Evolutionary conservation across 1,140 invertebrate genomes (phyloP).

Genomic region (Hetaerina americana): DNA sequence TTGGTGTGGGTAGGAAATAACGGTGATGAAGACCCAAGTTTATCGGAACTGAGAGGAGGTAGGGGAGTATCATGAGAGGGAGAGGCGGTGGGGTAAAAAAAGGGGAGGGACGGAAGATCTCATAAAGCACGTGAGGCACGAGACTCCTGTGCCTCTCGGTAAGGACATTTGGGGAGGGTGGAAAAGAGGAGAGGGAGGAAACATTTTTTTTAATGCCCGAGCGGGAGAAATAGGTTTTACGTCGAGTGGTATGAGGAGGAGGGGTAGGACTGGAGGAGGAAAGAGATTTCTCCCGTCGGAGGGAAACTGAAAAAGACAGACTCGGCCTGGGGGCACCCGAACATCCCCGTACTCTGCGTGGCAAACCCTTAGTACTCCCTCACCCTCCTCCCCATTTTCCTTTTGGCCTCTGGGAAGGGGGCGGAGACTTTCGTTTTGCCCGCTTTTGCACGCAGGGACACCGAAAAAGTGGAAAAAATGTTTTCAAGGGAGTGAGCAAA

Average conservation of each 20-base stretch:
- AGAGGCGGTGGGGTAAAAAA: background rate
- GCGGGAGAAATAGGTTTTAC: too few relatives aligned
- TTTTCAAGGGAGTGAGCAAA: background rate
- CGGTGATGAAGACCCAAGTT: background rate
- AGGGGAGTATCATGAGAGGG: background rate
- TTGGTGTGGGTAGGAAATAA: background rate
- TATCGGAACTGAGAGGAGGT: background rate
- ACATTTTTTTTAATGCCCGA: too few relatives aligned
- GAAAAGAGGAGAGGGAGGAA: too few relatives aligned
- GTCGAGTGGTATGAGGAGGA: too few relatives aligned
- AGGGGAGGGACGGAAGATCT: background rate
- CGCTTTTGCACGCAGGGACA: background rate
- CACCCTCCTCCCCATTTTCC: background rate
- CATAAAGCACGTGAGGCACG: background rate
- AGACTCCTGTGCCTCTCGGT: too few relatives aligned
- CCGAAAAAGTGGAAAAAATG: background rate
- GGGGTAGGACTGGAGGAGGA: too few relatives aligned
- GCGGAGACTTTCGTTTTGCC: too few relatives aligned
- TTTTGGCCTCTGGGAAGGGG: background rate
- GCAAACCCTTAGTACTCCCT: background rate
- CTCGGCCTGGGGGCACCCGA: too few relatives aligned
- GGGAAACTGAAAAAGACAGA: too few relatives aligned
- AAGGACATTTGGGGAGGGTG: too few relatives aligned
- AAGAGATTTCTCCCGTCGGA: too few relatives aligned
- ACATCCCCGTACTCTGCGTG: too few relatives aligned